phyloP scores from a whole-genome alignment of 2,797 vertebrate species.

The Micropoecilia bifurca region DNA sequence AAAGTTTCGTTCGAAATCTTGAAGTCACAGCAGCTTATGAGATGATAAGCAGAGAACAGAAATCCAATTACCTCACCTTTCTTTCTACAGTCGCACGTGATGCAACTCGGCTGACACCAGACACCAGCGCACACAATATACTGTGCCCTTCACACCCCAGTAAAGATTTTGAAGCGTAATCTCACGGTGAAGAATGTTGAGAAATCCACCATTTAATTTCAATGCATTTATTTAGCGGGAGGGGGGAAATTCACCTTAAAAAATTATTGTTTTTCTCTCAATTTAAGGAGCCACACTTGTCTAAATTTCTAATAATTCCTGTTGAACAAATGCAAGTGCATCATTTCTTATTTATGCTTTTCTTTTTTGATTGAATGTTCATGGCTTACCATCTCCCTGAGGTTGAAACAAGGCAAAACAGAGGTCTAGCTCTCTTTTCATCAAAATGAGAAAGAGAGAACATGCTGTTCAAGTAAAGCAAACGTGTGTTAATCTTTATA shows the following conservation, averaged over 20 bases:
- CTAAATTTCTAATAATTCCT: neutral
- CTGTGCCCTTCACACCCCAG: neutral
- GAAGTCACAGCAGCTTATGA: slow-evolving; percentile 8
- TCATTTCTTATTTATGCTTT: neutral
- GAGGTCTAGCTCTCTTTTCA: neutral
- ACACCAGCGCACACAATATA: slow-evolving; percentile 3
- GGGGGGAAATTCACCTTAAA: neutral
- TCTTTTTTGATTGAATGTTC: neutral
- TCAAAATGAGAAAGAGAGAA: neutral
- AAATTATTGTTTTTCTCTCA: neutral
- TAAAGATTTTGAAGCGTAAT: neutral
- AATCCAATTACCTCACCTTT: slow-evolving; percentile 12
- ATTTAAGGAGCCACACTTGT: neutral
- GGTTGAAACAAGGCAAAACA: neutral
- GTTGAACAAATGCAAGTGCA: neutral
- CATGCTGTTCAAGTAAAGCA: neutral
- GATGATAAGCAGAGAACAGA: slow-evolving; percentile 14
- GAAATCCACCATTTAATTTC: neutral
- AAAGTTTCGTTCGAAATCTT: slow-evolving; percentile 5
- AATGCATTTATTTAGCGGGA: neutral
- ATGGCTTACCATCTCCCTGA: neutral
- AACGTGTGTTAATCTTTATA: neutral
- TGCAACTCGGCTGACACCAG: slow-evolving; percentile 3
- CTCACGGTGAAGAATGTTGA: neutral
- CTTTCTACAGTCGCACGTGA: neutral